phyloP scores from a whole-genome alignment of 2,797 vertebrate species.

The Eulemur albifrons region DNA sequence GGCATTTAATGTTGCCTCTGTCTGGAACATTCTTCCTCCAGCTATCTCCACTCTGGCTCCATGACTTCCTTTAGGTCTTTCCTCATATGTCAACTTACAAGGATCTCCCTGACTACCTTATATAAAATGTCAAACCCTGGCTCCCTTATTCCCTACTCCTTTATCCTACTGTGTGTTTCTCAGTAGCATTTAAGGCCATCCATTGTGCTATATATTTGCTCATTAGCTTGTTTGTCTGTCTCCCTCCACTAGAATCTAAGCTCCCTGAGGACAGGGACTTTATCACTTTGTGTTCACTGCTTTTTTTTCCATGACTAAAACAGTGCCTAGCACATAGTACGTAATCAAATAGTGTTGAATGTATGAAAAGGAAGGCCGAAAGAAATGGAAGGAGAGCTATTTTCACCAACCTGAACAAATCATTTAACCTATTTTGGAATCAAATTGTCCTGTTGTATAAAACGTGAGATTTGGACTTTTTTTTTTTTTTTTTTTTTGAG shows the following conservation, averaged over 20 bases:
- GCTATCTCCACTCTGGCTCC: not conserved
- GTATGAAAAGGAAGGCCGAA: not conserved
- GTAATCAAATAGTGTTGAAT: conserved; percentile 1
- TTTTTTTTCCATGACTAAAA: not conserved
- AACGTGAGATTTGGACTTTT: not conserved
- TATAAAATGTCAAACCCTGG: not conserved
- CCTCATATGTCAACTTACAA: conserved; percentile 13
- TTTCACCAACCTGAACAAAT: conserved; percentile 52
- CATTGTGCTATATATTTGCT: not conserved
- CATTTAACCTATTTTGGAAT: not conserved
- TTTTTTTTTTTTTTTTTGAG: too few relatives aligned
- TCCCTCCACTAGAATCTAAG: conserved; percentile 20
- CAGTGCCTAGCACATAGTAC: not conserved
- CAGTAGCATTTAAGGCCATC: not conserved
- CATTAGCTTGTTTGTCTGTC: not conserved
- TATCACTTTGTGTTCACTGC: not conserved
- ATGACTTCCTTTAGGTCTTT: conserved; percentile 4
- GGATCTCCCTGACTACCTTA: not conserved
- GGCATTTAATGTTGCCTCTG: not conserved
- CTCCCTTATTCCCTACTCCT: not conserved
- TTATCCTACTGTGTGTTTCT: conserved; percentile 17
- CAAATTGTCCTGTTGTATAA: not conserved
- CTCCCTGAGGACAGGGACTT: not conserved
- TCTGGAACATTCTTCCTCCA: not conserved
- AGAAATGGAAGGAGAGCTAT: not conserved